Percentiles rank a stretch among this genome's conserved stretches.
Conservation (phyloP, 2,888 invertebrate species). For the Adela reaumurella region DNA sequence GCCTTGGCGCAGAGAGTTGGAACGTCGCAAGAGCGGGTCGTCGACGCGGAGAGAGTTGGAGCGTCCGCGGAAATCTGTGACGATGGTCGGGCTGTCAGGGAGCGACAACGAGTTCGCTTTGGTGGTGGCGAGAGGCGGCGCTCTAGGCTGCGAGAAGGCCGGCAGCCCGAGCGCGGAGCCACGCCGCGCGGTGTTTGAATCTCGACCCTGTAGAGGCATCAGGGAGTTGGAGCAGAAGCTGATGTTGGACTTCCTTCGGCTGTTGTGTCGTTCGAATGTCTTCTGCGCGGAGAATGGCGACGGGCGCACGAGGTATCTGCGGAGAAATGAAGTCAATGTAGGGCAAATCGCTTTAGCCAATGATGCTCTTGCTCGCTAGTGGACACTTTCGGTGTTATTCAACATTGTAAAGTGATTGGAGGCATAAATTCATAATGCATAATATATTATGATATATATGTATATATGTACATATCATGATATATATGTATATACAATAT, state of each 20-base stretch:
- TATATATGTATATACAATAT: no score
- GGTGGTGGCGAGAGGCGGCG: constrained; percentile 76
- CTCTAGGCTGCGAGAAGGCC: constrained; percentile 60
- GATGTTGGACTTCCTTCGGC: constrained; percentile 85
- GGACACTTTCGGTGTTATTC: no score
- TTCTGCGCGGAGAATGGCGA: constrained; percentile 94
- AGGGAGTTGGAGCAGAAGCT: constrained; percentile 83
- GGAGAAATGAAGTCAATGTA: constrained; percentile 11
- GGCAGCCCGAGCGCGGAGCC: constrained; percentile 67
- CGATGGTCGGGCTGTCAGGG: constrained; percentile 83
- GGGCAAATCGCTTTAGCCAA: neutral
- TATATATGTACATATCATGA: no score
- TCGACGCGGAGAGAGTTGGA: constrained; percentile 86
- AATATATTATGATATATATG: no score
- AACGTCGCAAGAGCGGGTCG: constrained; percentile 77
- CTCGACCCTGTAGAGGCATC: constrained; percentile 38
- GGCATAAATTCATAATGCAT: no score
- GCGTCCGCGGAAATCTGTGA: constrained; percentile 73
- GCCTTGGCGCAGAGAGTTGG: constrained; percentile 82
- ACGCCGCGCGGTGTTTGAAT: constrained; percentile 55
- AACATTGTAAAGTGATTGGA: no score
- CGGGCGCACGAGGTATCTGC: constrained; percentile 86
- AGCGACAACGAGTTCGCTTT: constrained; percentile 87
- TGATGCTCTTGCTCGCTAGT: no score
- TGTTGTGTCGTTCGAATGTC: constrained; percentile 90